phyloP scores from a whole-genome alignment of 2,888 invertebrate species.

The Mesochorus sp. region DNA sequence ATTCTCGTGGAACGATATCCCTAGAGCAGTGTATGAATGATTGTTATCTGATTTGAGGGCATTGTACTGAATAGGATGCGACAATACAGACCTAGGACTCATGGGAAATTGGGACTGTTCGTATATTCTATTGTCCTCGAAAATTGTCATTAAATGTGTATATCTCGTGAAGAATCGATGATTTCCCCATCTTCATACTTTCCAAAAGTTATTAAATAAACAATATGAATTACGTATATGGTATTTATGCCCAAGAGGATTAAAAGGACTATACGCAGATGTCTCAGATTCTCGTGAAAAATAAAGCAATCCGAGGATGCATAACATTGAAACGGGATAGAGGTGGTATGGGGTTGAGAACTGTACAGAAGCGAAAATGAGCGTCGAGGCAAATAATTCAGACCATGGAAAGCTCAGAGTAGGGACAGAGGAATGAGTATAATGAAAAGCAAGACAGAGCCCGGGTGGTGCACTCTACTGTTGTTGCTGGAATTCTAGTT shows the following conservation, averaged over 20 bases:
- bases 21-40: too few relatives aligned
- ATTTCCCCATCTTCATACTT: background rate
- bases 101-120: background rate
- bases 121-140: background rate
- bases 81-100: slow-evolving; percentile 11
- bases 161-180: background rate
- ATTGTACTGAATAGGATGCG: too few relatives aligned
- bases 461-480: slow-evolving; percentile 15
- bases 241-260: too few relatives aligned
- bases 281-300: too few relatives aligned
- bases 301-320: too few relatives aligned
- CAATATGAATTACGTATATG: too few relatives aligned
- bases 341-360: slow-evolving; percentile 1
- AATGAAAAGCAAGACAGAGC: background rate
- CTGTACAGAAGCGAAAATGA: slow-evolving; percentile 19
- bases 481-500: slow-evolving; percentile 11
- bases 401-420: background rate
- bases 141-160: background rate
- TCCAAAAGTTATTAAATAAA: too few relatives aligned
- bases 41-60: too few relatives aligned
- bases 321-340: too few relatives aligned
- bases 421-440: slow-evolving; percentile 4
- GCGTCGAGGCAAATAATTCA: slow-evolving; percentile 29
- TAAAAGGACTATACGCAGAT: too few relatives aligned
- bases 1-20: too few relatives aligned